phyloP scores from a whole-genome alignment of 2,797 vertebrate species.

The Sebastes melanostomus region DNA sequence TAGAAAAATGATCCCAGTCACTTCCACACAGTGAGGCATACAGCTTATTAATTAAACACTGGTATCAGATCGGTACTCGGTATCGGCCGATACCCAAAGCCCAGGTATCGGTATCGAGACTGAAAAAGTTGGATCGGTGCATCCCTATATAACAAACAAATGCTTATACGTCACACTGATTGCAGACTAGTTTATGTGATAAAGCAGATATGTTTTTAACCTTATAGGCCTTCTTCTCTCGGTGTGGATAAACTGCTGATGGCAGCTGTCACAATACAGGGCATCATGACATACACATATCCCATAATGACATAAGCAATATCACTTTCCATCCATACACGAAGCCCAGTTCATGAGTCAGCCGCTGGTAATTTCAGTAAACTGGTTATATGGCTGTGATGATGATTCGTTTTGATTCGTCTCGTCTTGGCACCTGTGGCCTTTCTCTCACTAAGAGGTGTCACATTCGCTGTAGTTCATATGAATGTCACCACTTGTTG shows the following conservation, averaged over 20 bases:
- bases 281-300: background rate
- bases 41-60: too few relatives aligned
- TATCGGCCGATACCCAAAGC: too few relatives aligned
- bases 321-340: background rate
- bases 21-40: too few relatives aligned
- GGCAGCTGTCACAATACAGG: background rate
- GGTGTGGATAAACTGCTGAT: background rate
- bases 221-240: background rate
- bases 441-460: background rate
- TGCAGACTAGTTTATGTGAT: background rate
- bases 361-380: conserved; percentile 30
- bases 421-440: background rate
- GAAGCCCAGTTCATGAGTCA: conserved; percentile 4
- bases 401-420: conserved; percentile 8
- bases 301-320: conserved; percentile 5
- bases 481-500: conserved; percentile 2
- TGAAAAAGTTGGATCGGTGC: too few relatives aligned
- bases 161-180: conserved; percentile 9
- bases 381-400: conserved; percentile 21
- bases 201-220: background rate
- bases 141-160: background rate
- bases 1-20: too few relatives aligned
- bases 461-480: conserved; percentile 9
- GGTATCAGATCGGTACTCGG: too few relatives aligned
- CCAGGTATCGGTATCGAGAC: too few relatives aligned